phyloP scores from a whole-genome alignment of 30 jellyfish, hydroid and myxozoan genomes.

The Turritopsis dohrnii region DNA sequence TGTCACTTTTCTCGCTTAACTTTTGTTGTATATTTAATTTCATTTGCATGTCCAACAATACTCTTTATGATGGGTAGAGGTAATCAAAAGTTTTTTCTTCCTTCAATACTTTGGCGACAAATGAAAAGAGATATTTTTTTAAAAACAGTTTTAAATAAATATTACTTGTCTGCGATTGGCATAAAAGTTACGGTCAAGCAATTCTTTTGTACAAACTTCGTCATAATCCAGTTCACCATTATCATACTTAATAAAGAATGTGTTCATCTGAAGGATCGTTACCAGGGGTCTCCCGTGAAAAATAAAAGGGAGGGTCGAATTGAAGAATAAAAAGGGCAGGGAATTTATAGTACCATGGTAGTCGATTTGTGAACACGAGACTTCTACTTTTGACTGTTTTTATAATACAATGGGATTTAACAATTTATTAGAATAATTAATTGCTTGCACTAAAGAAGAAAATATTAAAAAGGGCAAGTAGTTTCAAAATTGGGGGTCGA shows the following conservation, averaged over 20 bases:
- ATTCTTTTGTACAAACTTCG: background rate
- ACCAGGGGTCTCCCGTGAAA: background rate
- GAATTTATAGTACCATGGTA: background rate
- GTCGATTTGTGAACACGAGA: background rate
- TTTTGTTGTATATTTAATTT: too few relatives aligned
- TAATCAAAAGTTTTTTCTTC: background rate
- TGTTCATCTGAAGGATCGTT: background rate
- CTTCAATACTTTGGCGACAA: background rate
- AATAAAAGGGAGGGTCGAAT: background rate
- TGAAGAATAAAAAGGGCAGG: background rate
- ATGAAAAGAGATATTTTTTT: too few relatives aligned
- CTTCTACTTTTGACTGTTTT: background rate
- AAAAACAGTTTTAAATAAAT: too few relatives aligned
- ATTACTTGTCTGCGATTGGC: too few relatives aligned
- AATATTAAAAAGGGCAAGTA: background rate
- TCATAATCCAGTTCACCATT: background rate
- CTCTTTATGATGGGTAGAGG: background rate
- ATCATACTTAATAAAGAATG: background rate
- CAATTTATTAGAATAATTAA: background rate
- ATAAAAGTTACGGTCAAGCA: too few relatives aligned
- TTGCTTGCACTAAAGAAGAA: background rate
- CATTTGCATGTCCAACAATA: background rate
- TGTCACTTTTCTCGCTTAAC: too few relatives aligned
- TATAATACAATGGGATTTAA: background rate
- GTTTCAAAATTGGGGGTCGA: background rate